Evolutionary conservation across 2,113 vertebrate genomes (phyloP).

Genomic region (Ploceus nigricollis): DNA sequence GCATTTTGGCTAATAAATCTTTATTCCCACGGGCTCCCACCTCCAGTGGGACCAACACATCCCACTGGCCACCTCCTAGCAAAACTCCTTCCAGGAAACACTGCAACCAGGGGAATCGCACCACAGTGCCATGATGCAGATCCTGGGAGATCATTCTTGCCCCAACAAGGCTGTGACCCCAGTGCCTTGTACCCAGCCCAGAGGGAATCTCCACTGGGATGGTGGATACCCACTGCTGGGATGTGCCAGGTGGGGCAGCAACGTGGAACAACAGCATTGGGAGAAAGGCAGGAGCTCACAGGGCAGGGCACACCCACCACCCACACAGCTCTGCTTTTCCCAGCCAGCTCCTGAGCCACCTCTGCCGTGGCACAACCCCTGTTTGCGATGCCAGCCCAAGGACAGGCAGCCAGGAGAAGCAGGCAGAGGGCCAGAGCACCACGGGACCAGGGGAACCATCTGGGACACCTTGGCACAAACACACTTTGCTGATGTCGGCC

Average conservation of each 20-base stretch:
- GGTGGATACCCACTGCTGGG: fast-evolving
- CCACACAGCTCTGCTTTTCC: not conserved
- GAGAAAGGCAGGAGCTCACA: fast-evolving
- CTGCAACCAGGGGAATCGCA: fast-evolving
- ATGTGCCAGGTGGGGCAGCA: fast-evolving
- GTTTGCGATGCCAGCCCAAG: fast-evolving
- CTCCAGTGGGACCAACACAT: fast-evolving
- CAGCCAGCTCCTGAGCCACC: not conserved
- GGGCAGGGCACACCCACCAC: not conserved
- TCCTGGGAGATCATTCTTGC: not conserved
- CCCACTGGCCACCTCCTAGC: fast-evolving
- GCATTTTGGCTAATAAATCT: not conserved
- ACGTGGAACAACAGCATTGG: fast-evolving
- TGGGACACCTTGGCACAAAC: fast-evolving
- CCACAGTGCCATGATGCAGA: fast-evolving
- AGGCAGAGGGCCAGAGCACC: fast-evolving
- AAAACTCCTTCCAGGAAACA: not conserved
- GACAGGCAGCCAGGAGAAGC: not conserved
- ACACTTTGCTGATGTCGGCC: fast-evolving
- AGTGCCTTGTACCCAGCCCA: fast-evolving
- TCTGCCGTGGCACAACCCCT: fast-evolving
- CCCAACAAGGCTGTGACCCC: fast-evolving
- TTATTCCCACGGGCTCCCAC: fast-evolving
- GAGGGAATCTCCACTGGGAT: fast-evolving
- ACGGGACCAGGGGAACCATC: fast-evolving